Conservation (phyloP, 2,888 invertebrate species). For the Megaustenia siamemsis region DNA sequence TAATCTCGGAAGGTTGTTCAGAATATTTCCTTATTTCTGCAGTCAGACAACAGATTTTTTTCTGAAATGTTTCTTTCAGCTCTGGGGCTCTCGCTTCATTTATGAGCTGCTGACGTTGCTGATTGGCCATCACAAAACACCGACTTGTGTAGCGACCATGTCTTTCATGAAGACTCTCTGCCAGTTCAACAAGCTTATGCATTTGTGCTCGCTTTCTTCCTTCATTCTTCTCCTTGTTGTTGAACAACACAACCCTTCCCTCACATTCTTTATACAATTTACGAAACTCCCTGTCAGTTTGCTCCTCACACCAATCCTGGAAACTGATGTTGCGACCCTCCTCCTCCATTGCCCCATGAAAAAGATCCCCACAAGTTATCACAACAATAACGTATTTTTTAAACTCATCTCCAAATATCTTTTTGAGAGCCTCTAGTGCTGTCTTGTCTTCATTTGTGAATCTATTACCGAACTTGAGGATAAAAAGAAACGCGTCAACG, state of each 20-base stretch:
- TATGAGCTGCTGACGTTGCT: no score
- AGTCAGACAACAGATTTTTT: no score
- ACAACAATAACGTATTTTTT: no score
- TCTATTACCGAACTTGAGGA: background rate
- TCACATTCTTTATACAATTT: background rate
- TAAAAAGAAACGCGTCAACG: no score
- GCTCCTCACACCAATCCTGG: background rate
- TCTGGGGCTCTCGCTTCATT: no score
- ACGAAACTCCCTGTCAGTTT: background rate
- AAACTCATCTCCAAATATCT: background rate
- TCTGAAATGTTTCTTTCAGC: no score
- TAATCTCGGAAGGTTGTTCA: no score
- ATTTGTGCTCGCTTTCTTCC: background rate
- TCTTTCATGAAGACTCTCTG: background rate
- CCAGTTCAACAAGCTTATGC: background rate
- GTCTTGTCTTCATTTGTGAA: background rate
- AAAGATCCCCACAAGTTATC: background rate
- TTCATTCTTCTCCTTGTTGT: no score
- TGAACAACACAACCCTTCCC: background rate
- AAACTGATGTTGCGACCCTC: background rate
- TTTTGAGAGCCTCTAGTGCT: background rate
- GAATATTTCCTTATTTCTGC: no score
- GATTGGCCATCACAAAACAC: no score
- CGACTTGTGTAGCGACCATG: background rate
- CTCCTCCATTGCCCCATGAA: background rate